Evolutionary conservation across 2,888 invertebrate species (phyloP).

Genomic region (Oxyteleia sp.): DNA sequence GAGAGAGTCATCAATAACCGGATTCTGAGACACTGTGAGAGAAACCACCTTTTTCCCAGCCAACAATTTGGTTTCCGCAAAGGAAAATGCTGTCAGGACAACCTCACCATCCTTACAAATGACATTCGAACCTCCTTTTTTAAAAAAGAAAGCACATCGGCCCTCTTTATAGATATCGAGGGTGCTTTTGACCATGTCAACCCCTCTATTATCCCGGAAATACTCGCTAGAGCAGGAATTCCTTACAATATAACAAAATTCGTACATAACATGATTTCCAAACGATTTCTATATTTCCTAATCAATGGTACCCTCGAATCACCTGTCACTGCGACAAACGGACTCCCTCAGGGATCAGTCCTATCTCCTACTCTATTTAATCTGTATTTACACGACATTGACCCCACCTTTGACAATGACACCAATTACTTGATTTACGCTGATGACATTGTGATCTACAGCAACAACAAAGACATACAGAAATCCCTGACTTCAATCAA

Average conservation of each 20-base stretch:
- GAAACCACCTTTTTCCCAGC: not conserved
- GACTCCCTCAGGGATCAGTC: no score
- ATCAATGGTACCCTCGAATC: no score
- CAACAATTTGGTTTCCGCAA: not conserved
- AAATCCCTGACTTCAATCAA: no score
- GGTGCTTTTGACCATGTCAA: not conserved
- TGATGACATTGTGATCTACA: no score
- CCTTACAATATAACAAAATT: not conserved
- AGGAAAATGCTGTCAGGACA: not conserved
- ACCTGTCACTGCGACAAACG: no score
- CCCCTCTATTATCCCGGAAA: not conserved
- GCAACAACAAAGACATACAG: no score
- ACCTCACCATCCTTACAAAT: not conserved
- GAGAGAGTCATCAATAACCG: conserved; percentile 1
- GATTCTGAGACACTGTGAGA: not conserved
- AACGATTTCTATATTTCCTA: not conserved
- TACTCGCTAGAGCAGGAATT: not conserved
- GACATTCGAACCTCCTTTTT: not conserved
- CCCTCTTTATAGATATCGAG: not conserved
- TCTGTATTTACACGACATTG: no score
- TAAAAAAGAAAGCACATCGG: not conserved
- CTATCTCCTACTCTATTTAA: no score
- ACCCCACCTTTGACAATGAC: no score
- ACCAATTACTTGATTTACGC: no score
- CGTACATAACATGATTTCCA: not conserved